These are phyloP conservation scores for Nothocercus nigrocapillus DNA, from an alignment of 2,113 vertebrate species.

Conservation along the genomic window DNA sequence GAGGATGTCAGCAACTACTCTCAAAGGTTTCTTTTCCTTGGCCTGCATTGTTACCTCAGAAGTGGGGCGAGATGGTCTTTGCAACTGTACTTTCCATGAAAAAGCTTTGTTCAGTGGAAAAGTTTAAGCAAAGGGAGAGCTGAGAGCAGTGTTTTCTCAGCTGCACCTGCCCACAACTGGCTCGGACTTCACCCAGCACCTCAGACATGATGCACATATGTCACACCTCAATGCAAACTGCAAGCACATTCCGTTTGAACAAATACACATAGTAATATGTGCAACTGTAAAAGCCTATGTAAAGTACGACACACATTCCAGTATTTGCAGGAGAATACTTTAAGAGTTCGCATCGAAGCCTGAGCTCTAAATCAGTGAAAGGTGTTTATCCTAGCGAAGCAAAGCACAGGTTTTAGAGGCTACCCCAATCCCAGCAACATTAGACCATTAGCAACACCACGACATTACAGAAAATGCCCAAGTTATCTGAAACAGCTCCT, in stretches of 20 bases:
- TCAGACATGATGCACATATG: neutral
- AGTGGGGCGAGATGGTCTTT: neutral
- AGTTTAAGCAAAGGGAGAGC: neutral
- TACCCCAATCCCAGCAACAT: fast-evolving
- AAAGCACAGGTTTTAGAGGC: neutral
- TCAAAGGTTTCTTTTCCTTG: neutral
- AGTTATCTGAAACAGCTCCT: neutral
- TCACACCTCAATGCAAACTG: neutral
- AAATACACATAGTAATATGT: neutral
- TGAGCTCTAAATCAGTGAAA: neutral
- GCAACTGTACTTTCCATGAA: neutral
- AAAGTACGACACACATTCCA: neutral
- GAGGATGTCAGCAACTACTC: neutral
- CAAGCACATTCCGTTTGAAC: neutral
- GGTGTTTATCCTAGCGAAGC: neutral
- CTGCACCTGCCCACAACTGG: neutral
- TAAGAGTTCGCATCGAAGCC: neutral
- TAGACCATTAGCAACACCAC: too few relatives aligned
- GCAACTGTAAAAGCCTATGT: neutral
- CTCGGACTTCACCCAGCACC: neutral
- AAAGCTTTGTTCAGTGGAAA: neutral
- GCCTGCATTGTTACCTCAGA: neutral
- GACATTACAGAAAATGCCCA: too few relatives aligned
- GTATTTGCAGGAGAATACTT: neutral
- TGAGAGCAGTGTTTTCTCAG: neutral